A percentile compares a stretch with the other conserved stretches of the same genome.
phyloP scores from a whole-genome alignment of 1,140 invertebrate genomes.

The Spodoptera frugiperda region DNA sequence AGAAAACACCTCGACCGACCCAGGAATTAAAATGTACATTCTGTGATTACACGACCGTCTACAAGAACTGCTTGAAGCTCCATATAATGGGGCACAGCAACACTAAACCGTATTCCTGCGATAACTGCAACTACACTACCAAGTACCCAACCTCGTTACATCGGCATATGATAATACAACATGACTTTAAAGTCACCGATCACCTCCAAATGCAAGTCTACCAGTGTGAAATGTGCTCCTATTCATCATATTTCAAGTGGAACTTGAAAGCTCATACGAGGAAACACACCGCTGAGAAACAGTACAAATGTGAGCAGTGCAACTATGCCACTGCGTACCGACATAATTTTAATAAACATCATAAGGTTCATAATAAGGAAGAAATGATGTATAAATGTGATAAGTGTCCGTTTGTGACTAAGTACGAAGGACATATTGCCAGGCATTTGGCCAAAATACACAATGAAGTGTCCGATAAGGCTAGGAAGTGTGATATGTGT shows the following conservation, averaged over 20 bases:
- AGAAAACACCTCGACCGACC: background rate
- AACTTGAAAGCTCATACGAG: slow-evolving; percentile 68
- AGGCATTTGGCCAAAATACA: slow-evolving; percentile 73
- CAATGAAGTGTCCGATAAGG: slow-evolving; percentile 64
- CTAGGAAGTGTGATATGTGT: slow-evolving; percentile 66
- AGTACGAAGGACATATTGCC: slow-evolving; percentile 67
- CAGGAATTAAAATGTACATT: slow-evolving; percentile 67
- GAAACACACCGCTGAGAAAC: slow-evolving; percentile 67
- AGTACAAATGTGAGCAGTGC: slow-evolving; percentile 67
- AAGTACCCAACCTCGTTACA: slow-evolving; percentile 62
- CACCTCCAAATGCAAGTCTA: slow-evolving; percentile 33
- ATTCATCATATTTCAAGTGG: slow-evolving; percentile 65
- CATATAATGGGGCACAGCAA: slow-evolving; percentile 63
- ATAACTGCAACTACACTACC: slow-evolving; percentile 60
- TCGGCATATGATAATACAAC: slow-evolving; percentile 62
- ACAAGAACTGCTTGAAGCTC: slow-evolving; percentile 78
- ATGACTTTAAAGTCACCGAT: slow-evolving; percentile 49
- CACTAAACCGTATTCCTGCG: slow-evolving; percentile 56
- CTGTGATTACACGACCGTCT: slow-evolving; percentile 77
- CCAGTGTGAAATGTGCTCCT: slow-evolving; percentile 66
- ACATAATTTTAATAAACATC: slow-evolving; percentile 68
- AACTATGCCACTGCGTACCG: slow-evolving; percentile 65
- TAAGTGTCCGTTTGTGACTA: slow-evolving; percentile 70
- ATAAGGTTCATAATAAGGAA: slow-evolving; percentile 60
- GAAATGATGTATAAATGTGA: slow-evolving; percentile 65